These are phyloP conservation scores for Palythoa caribaeorum DNA, from an alignment of 92 coral and sea anemone genomes.

Conservation along the genomic window DNA sequence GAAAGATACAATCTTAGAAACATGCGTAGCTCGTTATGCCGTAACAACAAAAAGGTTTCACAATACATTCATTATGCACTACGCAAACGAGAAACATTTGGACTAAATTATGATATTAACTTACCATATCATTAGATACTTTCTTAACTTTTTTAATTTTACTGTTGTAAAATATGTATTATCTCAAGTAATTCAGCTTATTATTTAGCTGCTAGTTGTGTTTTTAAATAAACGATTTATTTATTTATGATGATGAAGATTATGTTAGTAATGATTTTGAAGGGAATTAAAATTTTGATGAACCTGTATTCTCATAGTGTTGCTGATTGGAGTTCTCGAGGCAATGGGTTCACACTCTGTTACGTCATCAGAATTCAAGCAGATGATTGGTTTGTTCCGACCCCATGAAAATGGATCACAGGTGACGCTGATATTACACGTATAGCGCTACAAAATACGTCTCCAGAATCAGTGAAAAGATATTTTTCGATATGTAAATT, in stretches of 20 bases:
- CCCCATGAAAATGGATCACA: slow-evolving; percentile 80
- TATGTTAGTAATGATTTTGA: neutral
- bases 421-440: slow-evolving; percentile 49
- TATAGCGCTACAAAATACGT: neutral
- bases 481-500: no score
- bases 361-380: slow-evolving; percentile 86
- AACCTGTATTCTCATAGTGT: slow-evolving; percentile 58
- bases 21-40: neutral
- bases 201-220: no score
- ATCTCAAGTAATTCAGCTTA: no score
- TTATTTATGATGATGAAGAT: neutral
- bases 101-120: no score
- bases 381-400: slow-evolving; percentile 83
- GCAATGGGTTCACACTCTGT: slow-evolving; percentile 93
- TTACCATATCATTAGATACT: no score
- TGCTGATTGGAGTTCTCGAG: slow-evolving; percentile 85
- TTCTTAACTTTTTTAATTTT: no score
- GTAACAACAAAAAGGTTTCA: neutral
- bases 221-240: no score
- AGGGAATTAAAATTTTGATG: neutral
- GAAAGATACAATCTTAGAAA: neutral
- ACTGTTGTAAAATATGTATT: neutral
- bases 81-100: no score
- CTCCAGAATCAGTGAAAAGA: neutral
- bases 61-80: no score